Conservation (phyloP, 2,113 vertebrate species). For the Plotosus lineatus region DNA sequence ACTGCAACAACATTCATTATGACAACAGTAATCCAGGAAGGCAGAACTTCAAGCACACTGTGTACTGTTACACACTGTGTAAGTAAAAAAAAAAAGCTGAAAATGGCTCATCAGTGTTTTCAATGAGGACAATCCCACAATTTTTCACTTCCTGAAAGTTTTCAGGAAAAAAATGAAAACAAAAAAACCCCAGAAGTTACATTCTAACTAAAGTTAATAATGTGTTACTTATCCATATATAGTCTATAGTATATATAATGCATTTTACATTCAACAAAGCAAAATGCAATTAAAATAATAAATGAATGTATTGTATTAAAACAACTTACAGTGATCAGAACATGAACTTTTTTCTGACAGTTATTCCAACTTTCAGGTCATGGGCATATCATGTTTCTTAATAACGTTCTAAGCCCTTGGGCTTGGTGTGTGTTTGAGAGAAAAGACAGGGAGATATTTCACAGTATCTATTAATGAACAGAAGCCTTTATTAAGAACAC, state of each 20-base stretch:
- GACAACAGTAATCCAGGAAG: too few relatives aligned
- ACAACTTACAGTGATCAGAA: not conserved
- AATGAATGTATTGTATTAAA: too few relatives aligned
- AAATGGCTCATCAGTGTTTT: too few relatives aligned
- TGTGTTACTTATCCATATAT: not conserved
- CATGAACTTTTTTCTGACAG: not conserved
- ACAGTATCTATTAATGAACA: not conserved
- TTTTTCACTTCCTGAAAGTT: not conserved
- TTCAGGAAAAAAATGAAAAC: not conserved
- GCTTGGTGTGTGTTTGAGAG: not conserved
- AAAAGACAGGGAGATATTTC: not conserved
- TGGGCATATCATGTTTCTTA: slow-evolving; percentile 6
- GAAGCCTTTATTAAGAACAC: slow-evolving; percentile 33
- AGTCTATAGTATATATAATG: not conserved
- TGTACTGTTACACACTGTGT: too few relatives aligned
- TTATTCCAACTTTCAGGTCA: not conserved
- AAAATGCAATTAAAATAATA: not conserved
- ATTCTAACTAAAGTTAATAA: not conserved
- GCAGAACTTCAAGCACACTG: too few relatives aligned
- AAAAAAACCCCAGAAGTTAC: too few relatives aligned
- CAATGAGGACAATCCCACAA: not conserved
- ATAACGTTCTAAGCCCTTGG: not conserved
- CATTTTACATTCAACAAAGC: not conserved
- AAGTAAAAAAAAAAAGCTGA: too few relatives aligned
- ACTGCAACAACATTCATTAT: too few relatives aligned